Evolutionary conservation across 1,140 invertebrate genomes (phyloP).

Genomic region (Drosophila melanogaster): DNA sequence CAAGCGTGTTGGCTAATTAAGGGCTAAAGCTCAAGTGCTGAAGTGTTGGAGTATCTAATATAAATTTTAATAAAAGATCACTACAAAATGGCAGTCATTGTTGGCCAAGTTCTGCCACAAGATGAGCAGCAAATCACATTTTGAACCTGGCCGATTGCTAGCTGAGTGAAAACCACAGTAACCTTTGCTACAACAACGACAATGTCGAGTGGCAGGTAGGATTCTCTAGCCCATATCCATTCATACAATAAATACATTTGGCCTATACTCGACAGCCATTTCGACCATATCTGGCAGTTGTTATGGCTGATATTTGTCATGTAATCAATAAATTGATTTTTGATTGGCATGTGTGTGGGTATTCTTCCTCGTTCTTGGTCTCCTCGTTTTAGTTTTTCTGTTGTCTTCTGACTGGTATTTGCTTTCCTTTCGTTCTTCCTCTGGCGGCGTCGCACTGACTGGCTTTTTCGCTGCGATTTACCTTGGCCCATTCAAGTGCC

Average conservation of each 20-base stretch:
- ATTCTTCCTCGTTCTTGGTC: constrained; percentile 24
- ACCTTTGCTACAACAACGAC: constrained; percentile 12
- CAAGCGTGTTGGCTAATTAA: constrained; percentile 22
- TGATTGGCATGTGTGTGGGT: constrained; percentile 59
- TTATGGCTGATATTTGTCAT: constrained; percentile 64
- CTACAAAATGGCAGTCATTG: constrained; percentile 13
- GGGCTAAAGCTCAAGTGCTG: constrained; percentile 25
- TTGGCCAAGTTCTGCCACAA: constrained; percentile 31
- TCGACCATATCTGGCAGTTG: constrained; percentile 30
- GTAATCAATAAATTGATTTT: constrained; percentile 83
- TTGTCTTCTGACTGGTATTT: constrained; percentile 25
- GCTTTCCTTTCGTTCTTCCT: constrained; percentile 6
- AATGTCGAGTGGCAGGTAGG: constrained; percentile 75
- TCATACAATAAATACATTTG: constrained; percentile 12
- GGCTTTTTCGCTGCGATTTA: constrained; percentile 20
- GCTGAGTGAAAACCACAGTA: constrained; percentile 19
- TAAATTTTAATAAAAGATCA: constrained; percentile 18
- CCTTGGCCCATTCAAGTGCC: constrained; percentile 5
- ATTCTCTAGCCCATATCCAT: constrained; percentile 12
- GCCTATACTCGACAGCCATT: neutral
- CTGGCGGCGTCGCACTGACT: constrained; percentile 69
- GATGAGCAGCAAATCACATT: constrained; percentile 25
- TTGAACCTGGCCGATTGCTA: constrained; percentile 62
- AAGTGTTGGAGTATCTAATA: constrained; percentile 19
- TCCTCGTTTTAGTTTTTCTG: constrained; percentile 37